Percentiles rank a stretch among this genome's conserved stretches.
Evolutionary conservation across 2,113 vertebrate genomes (phyloP).

Genomic region (Hemiscyllium ocellatum): DNA sequence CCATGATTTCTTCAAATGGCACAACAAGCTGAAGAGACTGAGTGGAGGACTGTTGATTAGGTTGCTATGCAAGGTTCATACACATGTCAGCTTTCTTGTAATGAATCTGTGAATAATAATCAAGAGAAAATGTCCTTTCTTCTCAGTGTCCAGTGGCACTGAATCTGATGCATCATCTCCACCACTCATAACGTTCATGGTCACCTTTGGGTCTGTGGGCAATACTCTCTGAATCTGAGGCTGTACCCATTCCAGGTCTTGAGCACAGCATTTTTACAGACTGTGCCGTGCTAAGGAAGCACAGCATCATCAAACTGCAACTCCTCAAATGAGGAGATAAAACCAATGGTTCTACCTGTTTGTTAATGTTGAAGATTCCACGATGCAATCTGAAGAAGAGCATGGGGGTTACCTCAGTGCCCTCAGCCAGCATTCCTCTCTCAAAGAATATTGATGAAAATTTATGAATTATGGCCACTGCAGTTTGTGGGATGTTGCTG

Average conservation of each 20-base stretch:
- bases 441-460: not conserved
- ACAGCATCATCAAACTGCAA: not conserved
- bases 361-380: not conserved
- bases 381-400: not conserved
- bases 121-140: not conserved
- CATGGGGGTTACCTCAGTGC: not conserved
- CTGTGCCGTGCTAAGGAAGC: not conserved
- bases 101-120: not conserved
- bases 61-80: not conserved
- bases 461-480: not conserved
- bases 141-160: not conserved
- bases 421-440: not conserved
- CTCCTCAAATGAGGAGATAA: not conserved
- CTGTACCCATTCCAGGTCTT: not conserved
- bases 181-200: not conserved
- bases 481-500: not conserved
- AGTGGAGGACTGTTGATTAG: not conserved
- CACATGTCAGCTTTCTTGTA: not conserved
- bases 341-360: not conserved
- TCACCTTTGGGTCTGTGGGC: not conserved
- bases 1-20: not conserved
- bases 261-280: not conserved
- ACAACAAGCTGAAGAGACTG: not conserved
- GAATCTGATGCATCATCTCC: not conserved
- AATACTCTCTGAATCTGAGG: not conserved